Conservation (phyloP, 2,113 vertebrate genomes). For the Pelecanoides urinatrix region DNA sequence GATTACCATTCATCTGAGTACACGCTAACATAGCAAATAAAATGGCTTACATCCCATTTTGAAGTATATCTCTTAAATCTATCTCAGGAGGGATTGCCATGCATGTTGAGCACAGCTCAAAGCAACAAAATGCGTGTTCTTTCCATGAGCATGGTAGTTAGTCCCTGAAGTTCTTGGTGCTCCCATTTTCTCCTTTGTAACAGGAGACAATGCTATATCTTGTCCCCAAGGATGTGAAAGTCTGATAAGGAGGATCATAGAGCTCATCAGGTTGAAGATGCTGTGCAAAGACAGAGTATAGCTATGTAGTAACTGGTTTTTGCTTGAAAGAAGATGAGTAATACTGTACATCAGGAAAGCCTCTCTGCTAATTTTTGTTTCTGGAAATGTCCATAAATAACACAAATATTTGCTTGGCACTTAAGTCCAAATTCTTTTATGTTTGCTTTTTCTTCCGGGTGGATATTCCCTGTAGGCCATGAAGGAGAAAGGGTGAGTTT, state of each 20-base stretch:
- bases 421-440: neutral
- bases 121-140: neutral
- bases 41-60: rapidly evolving
- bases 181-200: neutral
- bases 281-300: neutral
- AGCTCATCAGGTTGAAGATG: neutral
- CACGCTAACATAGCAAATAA: neutral
- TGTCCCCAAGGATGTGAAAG: neutral
- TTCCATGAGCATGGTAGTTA: neutral
- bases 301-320: neutral
- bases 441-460: neutral
- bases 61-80: neutral
- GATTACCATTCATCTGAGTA: neutral
- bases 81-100: neutral
- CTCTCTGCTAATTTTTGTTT: neutral
- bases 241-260: neutral
- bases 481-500: neutral
- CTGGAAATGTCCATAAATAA: neutral
- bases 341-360: neutral
- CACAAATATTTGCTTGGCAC: neutral
- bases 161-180: neutral
- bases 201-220: neutral
- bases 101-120: neutral
- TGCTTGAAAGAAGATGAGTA: neutral
- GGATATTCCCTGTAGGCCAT: neutral